Conservation (phyloP, 2,888 invertebrate species). For the Agrotis ipsilon region DNA sequence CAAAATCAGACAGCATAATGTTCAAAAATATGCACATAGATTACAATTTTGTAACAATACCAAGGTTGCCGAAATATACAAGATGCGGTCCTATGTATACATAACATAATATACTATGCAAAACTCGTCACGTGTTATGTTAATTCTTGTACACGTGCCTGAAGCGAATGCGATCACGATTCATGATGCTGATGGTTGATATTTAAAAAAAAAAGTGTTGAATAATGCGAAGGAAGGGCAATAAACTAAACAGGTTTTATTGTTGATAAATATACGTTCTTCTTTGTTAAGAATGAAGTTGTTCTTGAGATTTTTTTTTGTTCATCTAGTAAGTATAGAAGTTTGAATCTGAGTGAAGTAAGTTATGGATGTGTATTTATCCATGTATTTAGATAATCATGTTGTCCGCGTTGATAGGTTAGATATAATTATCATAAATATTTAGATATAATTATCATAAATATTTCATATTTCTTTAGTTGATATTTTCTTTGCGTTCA, state of each 20-base stretch:
- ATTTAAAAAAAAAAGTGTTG: neutral
- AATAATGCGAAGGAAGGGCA: too few relatives aligned
- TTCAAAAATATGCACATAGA: neutral
- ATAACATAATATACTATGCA: neutral
- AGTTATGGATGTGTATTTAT: too few relatives aligned
- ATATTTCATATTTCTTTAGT: too few relatives aligned
- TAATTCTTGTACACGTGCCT: constrained; percentile 12
- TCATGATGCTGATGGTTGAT: constrained; percentile 17
- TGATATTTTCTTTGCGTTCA: too few relatives aligned
- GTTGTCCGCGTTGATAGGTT: too few relatives aligned
- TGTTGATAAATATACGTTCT: neutral
- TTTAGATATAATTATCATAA: too few relatives aligned
- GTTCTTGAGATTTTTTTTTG: too few relatives aligned
- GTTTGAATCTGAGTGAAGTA: too few relatives aligned
- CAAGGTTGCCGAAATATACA: constrained; percentile 9
- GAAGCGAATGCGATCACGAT: constrained; percentile 27
- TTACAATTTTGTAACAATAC: neutral
- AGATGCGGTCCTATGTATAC: constrained; percentile 5
- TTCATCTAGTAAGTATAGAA: too few relatives aligned
- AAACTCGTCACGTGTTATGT: constrained; percentile 43
- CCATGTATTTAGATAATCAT: too few relatives aligned
- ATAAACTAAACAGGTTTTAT: too few relatives aligned
- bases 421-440: too few relatives aligned
- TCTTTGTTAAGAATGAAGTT: neutral
- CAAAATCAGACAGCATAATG: neutral